Evolutionary conservation across 1,140 invertebrate species (phyloP).

Genomic region (Megalonaias nervosa): DNA sequence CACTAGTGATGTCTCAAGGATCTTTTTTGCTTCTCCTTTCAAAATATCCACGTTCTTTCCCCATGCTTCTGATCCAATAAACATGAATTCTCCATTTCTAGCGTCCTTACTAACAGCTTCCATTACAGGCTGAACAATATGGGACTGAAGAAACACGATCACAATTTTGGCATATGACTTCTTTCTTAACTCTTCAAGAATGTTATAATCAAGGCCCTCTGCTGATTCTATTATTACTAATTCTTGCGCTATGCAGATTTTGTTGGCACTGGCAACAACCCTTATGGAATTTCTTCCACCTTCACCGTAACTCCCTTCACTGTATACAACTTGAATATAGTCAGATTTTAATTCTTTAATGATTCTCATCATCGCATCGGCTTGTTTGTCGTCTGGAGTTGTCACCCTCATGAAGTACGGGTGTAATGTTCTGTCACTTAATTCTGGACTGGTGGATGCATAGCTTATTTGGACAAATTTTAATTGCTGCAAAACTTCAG

Average conservation of each 20-base stretch:
- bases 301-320: constrained; percentile 38
- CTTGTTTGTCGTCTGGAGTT: constrained; percentile 41
- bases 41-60: constrained; percentile 27
- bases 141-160: constrained; percentile 38
- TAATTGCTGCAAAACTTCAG: constrained; percentile 24
- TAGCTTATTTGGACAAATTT: constrained; percentile 33
- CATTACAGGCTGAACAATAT: constrained; percentile 21
- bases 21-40: background rate
- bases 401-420: constrained; percentile 39
- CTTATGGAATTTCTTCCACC: constrained; percentile 32
- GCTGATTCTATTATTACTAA: constrained; percentile 1
- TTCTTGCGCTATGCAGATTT: constrained; percentile 35
- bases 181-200: constrained; percentile 13
- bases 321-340: constrained; percentile 41
- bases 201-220: constrained; percentile 15
- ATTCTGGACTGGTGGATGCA: constrained; percentile 30
- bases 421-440: constrained; percentile 31
- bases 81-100: constrained; percentile 34
- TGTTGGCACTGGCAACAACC: background rate
- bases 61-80: constrained; percentile 45
- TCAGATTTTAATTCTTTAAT: background rate
- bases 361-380: constrained; percentile 36
- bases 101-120: constrained; percentile 7
- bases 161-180: constrained; percentile 35
- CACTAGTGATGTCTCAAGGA: constrained; percentile 26